Percentiles rank a stretch among this genome's conserved stretches.
These are phyloP conservation scores for Aproaerema taeniolella DNA, from an alignment of 2,888 invertebrate genomes.

Conservation along the genomic window DNA sequence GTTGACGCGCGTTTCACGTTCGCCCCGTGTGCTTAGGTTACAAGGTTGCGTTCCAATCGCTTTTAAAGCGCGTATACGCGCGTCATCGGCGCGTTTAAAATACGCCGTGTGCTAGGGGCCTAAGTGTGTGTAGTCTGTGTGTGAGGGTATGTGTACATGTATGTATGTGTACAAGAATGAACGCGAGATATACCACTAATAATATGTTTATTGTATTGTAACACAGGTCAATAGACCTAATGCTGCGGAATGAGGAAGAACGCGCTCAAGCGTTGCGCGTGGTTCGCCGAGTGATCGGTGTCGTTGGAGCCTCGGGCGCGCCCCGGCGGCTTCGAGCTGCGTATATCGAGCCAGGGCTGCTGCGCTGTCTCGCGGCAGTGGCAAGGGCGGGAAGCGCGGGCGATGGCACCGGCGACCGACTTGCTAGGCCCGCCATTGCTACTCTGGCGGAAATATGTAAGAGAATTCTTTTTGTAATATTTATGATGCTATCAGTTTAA, in stretches of 20 bases:
- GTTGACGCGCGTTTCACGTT: too few species aligned
- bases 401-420: constrained; percentile 84
- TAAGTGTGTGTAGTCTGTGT: too few species aligned
- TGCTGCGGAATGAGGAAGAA: constrained; percentile 94
- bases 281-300: constrained; percentile 76
- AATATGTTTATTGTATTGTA: too few species aligned
- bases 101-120: too few species aligned
- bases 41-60: too few species aligned
- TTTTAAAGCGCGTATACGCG: too few species aligned
- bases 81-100: too few species aligned
- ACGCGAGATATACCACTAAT: too few species aligned
- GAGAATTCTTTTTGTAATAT: constrained; percentile 24
- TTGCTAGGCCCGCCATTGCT: constrained; percentile 90
- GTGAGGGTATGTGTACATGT: too few species aligned
- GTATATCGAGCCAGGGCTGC: constrained; percentile 86
- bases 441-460: constrained; percentile 92
- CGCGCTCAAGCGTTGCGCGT: constrained; percentile 94
- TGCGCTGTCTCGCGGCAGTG: constrained; percentile 89
- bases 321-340: constrained; percentile 81
- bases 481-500: too few species aligned
- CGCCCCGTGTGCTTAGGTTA: too few species aligned
- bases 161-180: too few species aligned
- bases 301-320: constrained; percentile 77
- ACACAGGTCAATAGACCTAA: constrained; percentile 90
- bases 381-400: constrained; percentile 86